Evolutionary conservation across 2,888 invertebrate species (phyloP).

Genomic region (Leptopilina drosophilae): DNA sequence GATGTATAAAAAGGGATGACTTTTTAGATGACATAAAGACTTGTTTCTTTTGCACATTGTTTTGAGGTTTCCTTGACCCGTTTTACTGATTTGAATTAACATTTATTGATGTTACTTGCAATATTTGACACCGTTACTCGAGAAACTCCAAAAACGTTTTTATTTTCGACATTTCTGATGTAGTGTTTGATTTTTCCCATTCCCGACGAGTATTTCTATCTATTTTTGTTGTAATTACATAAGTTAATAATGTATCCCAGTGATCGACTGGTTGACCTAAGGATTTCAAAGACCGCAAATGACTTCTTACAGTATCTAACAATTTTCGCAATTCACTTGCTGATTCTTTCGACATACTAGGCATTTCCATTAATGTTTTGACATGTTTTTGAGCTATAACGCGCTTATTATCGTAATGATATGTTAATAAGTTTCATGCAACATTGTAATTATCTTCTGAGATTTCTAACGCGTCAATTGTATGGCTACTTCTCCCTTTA

Average conservation of each 20-base stretch:
- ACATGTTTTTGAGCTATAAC: slow-evolving; percentile 36
- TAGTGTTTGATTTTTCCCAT: no score
- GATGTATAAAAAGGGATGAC: background rate
- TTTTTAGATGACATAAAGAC: background rate
- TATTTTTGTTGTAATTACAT: no score
- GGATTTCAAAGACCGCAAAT: slow-evolving; percentile 41
- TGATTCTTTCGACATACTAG: slow-evolving; percentile 19
- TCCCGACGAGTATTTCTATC: no score
- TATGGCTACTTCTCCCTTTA: background rate
- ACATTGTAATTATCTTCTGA: slow-evolving; percentile 25
- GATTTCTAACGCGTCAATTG: slow-evolving; percentile 2
- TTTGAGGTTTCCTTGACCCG: no score
- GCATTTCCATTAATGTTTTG: slow-evolving; percentile 6
- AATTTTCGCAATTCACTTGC: slow-evolving; percentile 12
- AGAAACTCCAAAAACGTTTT: no score
- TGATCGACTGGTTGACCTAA: slow-evolving; percentile 39
- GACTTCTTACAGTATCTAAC: slow-evolving; percentile 9
- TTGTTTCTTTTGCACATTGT: background rate
- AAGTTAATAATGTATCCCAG: no score
- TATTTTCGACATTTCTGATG: no score
- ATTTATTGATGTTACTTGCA: no score
- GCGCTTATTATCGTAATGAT: slow-evolving; percentile 10
- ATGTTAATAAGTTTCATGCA: slow-evolving; percentile 17
- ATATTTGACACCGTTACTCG: no score
- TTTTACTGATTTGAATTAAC: no score